Evolutionary conservation across 1,140 invertebrate species (phyloP).

Genomic region (Teleopsis dalmanni): DNA sequence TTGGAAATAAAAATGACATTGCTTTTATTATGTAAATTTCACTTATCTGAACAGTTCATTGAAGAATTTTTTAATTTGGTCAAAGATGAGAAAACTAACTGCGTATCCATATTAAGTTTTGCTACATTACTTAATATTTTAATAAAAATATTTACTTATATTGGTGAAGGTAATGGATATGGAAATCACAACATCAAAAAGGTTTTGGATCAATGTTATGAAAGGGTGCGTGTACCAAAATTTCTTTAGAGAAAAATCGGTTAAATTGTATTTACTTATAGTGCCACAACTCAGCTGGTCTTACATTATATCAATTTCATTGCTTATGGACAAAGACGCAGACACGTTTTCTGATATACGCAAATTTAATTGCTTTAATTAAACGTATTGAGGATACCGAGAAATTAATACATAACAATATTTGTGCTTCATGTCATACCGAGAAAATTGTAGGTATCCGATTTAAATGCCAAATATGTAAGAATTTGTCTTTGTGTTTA

Average conservation of each 20-base stretch:
- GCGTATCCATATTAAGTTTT: conserved; percentile 31
- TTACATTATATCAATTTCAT: conserved; percentile 32
- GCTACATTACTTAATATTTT: conserved; percentile 31
- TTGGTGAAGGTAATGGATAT: conserved; percentile 36
- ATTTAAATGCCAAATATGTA: conserved; percentile 37
- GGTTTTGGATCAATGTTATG: conserved; percentile 33
- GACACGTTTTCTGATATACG: conserved; percentile 38
- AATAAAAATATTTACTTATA: conserved; percentile 28
- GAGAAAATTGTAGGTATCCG: conserved; percentile 38
- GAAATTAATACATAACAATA: conserved; percentile 34
- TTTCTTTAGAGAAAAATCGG: too few species aligned
- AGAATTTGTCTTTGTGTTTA: conserved; percentile 33
- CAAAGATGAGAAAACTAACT: conserved; percentile 23
- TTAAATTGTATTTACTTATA: too few species aligned
- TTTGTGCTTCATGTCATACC: conserved; percentile 26
- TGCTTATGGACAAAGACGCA: conserved; percentile 30
- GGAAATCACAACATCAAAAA: conserved; percentile 28
- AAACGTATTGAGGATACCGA: conserved; percentile 40
- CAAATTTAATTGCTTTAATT: conserved; percentile 31
- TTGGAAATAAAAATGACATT: conserved; percentile 39
- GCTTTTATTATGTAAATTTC: conserved; percentile 33
- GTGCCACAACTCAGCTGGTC: conserved; percentile 25
- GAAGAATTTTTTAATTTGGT: conserved; percentile 28
- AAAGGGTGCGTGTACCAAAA: too few species aligned
- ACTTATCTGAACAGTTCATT: conserved; percentile 27